Base-by-base conservation (phyloP, 92 coral and sea anemone species). In the Parazoanthus atlanticus region DNA sequence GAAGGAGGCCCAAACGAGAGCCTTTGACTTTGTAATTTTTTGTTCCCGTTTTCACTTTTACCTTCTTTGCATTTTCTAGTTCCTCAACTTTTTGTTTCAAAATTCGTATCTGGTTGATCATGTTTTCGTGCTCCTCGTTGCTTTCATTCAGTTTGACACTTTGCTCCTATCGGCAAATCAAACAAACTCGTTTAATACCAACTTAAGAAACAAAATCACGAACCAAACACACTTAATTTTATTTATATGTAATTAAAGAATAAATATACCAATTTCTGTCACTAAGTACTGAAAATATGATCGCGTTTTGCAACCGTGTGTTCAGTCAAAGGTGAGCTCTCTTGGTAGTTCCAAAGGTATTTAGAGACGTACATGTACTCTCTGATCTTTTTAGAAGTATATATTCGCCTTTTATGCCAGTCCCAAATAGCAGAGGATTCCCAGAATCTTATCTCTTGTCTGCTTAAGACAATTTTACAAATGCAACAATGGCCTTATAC, bases 41-140 rank as follows among this genome's bases (percentile, higher is more conserved):
- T 49, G 11, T 3, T 9, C 6, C 16, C 6, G 11, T 29, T 15
- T 15, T 28, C 6, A 31, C 36, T 1, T 34, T 80, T 64, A 80
- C 85, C 85, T 80, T 80, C 73, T 80, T 80, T 8, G 85, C 72
- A 25, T 80, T 58, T 80, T 80, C 85, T 36, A 80, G 52, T 64
- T 80, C 85, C 30, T 80, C 85, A 30, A 80, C 46, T 80, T 80
- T 80, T 13, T 56, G 70, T 54, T 80, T 80, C 47, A 80, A 23
- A 32, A 80, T 58, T 58, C 85, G 41, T 54, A 80, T 80, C 85
- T 80, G 85, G 85, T 54, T 80, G 23, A 80, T 80, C 85, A 80
- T 80, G 49, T 80, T 80, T 58, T 80, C 85, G 15, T 31, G 43
- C 29, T 80, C 85, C 30, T 80, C 72, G 29, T 32, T 23, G 70